These are phyloP conservation scores for Melanogrammus aeglefinus DNA, from an alignment of 2,797 vertebrate genomes.

Conservation along the genomic window DNA sequence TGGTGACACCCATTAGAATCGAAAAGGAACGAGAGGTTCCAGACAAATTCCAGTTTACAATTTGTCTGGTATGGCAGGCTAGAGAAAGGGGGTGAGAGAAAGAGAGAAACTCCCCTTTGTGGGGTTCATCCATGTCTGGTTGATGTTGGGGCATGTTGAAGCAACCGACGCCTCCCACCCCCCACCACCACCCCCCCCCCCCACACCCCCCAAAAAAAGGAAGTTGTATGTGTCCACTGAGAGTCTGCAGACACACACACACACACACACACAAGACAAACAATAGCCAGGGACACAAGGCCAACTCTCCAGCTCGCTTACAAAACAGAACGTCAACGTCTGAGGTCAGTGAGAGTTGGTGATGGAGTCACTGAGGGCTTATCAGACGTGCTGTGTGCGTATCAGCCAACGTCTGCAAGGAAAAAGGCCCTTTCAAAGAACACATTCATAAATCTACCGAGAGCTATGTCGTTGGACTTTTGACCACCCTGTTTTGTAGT, in stretches of 20 bases:
- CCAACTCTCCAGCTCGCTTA: conserved; percentile 47
- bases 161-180: not conserved
- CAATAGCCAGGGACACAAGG: conserved; percentile 51
- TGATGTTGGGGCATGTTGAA: conserved; percentile 32
- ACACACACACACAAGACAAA: conserved; percentile 57
- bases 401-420: conserved; percentile 15
- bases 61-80: not conserved
- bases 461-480: not conserved
- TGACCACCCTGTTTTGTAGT: not conserved
- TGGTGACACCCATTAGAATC: too few species aligned
- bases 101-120: conserved; percentile 23
- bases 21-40: too few species aligned
- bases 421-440: not conserved
- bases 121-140: conserved; percentile 26
- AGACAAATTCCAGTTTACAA: too few species aligned
- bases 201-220: too few species aligned
- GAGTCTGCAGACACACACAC: conserved; percentile 31
- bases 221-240: conserved; percentile 40
- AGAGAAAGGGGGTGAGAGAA: not conserved
- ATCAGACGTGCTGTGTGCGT: conserved; percentile 28
- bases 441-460: not conserved
- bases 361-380: conserved; percentile 39
- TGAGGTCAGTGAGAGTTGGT: conserved; percentile 41
- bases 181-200: too few species aligned
- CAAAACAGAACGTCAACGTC: conserved; percentile 43